Evolutionary conservation across 2,113 vertebrate genomes (phyloP).

Genomic region (Pangasianodon hypophthalmus): DNA sequence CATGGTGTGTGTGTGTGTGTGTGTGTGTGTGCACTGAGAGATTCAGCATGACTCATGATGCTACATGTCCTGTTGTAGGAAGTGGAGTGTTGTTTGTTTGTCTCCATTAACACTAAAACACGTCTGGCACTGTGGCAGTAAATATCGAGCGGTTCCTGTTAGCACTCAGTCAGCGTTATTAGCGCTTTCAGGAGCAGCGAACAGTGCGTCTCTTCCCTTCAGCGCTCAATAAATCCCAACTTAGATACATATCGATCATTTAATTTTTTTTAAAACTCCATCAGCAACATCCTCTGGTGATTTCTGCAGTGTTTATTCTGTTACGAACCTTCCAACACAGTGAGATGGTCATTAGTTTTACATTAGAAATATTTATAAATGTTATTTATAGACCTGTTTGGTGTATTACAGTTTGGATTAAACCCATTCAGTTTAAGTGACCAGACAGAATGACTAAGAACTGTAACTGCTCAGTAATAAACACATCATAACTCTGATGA

Average conservation of each 20-base stretch:
- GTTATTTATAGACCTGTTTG: background rate
- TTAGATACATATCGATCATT: background rate
- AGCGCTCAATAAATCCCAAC: background rate
- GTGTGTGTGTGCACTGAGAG: background rate
- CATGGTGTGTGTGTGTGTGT: background rate
- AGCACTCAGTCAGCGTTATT: background rate
- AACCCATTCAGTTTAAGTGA: background rate
- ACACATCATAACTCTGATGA: background rate
- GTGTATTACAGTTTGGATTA: background rate
- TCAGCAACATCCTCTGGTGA: background rate
- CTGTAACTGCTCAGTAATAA: background rate
- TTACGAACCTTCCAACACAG: background rate
- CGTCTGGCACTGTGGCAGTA: background rate
- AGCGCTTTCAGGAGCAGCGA: background rate
- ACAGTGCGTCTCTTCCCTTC: background rate
- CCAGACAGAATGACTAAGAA: background rate
- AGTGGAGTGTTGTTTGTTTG: background rate
- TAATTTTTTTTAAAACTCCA: background rate
- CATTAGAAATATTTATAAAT: background rate
- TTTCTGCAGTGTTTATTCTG: background rate
- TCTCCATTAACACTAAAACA: no score
- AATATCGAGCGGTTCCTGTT: background rate
- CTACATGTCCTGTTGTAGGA: background rate
- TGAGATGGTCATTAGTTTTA: background rate
- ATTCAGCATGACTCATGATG: background rate